A percentile compares a stretch with the other conserved stretches of the same genome.
These are phyloP conservation scores for Junco hyemalis DNA, from an alignment of 2,113 vertebrate species.

Conservation along the genomic window DNA sequence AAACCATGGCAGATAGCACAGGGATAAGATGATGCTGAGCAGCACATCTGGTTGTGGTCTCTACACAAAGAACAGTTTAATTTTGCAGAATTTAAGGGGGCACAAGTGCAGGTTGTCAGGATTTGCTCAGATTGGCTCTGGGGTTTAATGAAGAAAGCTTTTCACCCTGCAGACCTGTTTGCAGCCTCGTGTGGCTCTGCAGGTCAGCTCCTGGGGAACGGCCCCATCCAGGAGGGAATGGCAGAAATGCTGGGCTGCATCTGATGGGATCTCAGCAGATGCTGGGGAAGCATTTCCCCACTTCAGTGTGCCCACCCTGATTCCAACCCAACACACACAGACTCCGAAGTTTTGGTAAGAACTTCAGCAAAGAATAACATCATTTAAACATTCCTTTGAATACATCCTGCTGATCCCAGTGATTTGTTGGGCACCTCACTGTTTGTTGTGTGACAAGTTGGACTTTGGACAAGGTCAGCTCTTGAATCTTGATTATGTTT, in stretches of 20 bases:
- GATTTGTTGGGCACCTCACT: slow-evolving; percentile 73
- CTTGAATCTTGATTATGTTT: slow-evolving; percentile 88
- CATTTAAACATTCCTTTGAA: slow-evolving; percentile 30
- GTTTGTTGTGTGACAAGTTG: slow-evolving; percentile 81
- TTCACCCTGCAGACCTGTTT: background rate
- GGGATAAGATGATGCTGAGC: background rate
- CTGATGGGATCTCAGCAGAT: background rate
- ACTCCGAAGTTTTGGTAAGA: slow-evolving; percentile 7
- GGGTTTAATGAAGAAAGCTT: background rate
- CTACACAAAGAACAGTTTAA: background rate
- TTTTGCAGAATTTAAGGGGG: background rate
- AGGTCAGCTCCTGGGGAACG: background rate
- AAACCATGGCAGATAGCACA: slow-evolving; percentile 4
- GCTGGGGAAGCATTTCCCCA: background rate
- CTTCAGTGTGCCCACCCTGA: background rate
- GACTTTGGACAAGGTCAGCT: slow-evolving; percentile 87
- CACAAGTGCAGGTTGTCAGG: background rate
- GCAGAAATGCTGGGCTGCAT: background rate
- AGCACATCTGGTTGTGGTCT: background rate
- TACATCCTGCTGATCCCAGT: slow-evolving; percentile 65
- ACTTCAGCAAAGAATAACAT: slow-evolving; percentile 1
- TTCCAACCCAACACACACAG: accelerated
- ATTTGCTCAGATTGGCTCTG: background rate
- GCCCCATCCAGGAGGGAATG: background rate
- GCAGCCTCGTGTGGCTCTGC: background rate